Conservation (phyloP, 2,888 invertebrate genomes). For the Amphipyra berbera region DNA sequence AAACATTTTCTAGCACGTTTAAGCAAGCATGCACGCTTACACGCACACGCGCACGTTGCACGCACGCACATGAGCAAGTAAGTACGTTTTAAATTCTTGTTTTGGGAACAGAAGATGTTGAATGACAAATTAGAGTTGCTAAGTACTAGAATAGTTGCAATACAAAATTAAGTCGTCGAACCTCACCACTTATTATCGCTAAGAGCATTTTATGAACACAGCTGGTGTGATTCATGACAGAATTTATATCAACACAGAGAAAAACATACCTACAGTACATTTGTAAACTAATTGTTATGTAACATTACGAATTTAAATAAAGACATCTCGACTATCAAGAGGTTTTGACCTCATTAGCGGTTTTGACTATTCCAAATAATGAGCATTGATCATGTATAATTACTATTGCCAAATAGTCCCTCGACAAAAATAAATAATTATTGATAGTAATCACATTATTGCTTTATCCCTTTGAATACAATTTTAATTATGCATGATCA, state of each 20-base stretch:
- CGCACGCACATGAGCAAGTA: constrained; percentile 6
- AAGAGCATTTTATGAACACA: constrained; percentile 77
- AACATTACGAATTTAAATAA: constrained; percentile 33
- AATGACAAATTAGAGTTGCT: constrained; percentile 1
- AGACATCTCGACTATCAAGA: constrained; percentile 25
- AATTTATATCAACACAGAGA: constrained; percentile 54
- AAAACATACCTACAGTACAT: constrained; percentile 51
- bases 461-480: constrained; percentile 28
- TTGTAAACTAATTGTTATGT: constrained; percentile 54
- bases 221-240: constrained; percentile 80
- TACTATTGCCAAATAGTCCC: constrained; percentile 13
- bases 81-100: constrained; percentile 15
- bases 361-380: constrained; percentile 20
- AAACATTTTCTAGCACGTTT: neutral
- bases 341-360: constrained; percentile 34
- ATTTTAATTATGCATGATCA: constrained; percentile 29
- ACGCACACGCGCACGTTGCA: constrained; percentile 3
- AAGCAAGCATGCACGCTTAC: neutral
- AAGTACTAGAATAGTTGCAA: constrained; percentile 23
- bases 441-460: constrained; percentile 39
- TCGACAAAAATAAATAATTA: constrained; percentile 41
- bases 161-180: constrained; percentile 21
- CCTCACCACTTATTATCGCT: constrained; percentile 9
- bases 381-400: constrained; percentile 22
- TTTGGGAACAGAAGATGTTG: neutral